A percentile compares a stretch with the other conserved stretches of the same genome.
These are phyloP conservation scores for Cariama cristata DNA, from an alignment of 2,113 vertebrate genomes.

Conservation along the genomic window DNA sequence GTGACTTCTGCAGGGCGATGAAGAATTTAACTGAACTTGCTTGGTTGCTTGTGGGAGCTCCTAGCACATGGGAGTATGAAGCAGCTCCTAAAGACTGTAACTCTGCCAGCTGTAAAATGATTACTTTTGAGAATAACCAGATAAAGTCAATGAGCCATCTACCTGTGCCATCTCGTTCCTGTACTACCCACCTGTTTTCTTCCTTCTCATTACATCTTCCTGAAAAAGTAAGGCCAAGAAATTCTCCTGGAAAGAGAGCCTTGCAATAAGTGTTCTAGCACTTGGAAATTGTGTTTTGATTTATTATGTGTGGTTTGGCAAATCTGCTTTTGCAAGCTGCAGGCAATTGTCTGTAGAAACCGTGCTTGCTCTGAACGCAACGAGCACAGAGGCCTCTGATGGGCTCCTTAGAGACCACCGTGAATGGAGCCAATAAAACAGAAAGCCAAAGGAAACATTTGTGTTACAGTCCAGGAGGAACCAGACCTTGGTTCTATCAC, in stretches of 20 bases:
- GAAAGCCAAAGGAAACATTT: conserved; percentile 66
- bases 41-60: neutral
- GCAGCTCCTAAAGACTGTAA: neutral
- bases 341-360: conserved; percentile 47
- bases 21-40: neutral
- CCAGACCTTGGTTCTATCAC: conserved; percentile 52
- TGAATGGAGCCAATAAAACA: conserved; percentile 4
- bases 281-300: conserved; percentile 62
- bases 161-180: neutral
- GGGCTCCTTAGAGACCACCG: conserved; percentile 10
- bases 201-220: neutral
- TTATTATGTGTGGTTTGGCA: conserved; percentile 58
- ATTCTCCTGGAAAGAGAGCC: neutral
- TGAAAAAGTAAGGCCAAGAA: neutral
- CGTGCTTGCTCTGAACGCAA: neutral
- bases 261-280: neutral
- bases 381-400: neutral
- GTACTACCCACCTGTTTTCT: neutral
- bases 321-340: conserved; percentile 42
- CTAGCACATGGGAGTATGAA: neutral
- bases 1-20: neutral
- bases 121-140: neutral
- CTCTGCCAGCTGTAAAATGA: neutral
- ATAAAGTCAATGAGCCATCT: neutral
- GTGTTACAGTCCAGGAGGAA: conserved; percentile 19